A percentile compares a stretch with the other conserved stretches of the same genome.
Evolutionary conservation across 2,113 vertebrate species (phyloP).

Genomic region (Daboia siamensis): DNA sequence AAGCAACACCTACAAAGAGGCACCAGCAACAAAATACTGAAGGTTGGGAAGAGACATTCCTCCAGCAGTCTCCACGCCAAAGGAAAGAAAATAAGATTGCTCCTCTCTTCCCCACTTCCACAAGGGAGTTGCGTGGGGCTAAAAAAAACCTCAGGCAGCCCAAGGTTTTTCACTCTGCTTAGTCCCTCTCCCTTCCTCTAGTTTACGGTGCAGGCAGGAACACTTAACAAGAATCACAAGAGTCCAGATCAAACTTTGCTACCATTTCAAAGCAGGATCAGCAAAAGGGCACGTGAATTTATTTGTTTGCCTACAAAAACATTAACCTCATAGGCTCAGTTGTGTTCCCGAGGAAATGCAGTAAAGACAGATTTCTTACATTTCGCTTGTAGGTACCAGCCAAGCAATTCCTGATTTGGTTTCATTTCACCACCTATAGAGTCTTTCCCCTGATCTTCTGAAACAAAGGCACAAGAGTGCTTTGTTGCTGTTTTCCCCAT

Average conservation of each 20-base stretch:
- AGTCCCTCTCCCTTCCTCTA: neutral
- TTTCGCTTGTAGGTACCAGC: neutral
- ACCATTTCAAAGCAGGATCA: neutral
- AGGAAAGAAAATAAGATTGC: neutral
- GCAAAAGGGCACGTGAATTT: neutral
- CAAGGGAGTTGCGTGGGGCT: neutral
- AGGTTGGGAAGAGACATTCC: neutral
- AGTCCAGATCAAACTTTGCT: neutral
- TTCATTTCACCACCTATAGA: neutral
- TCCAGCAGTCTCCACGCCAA: neutral
- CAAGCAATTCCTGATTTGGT: neutral
- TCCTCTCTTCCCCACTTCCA: neutral
- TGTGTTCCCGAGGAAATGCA: neutral
- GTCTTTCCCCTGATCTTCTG: neutral
- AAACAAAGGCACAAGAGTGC: neutral
- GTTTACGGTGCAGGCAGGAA: neutral
- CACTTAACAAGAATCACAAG: neutral
- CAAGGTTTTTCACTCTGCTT: neutral
- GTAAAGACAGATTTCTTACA: neutral
- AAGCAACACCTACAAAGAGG: neutral
- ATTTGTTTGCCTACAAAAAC: neutral
- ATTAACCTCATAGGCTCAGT: neutral
- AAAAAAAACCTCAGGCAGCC: neutral
- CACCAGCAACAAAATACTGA: neutral
- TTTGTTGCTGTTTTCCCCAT: neutral